Base-by-base conservation (phyloP, 2,888 invertebrate species). In the Eupelmus urozonus region DNA sequence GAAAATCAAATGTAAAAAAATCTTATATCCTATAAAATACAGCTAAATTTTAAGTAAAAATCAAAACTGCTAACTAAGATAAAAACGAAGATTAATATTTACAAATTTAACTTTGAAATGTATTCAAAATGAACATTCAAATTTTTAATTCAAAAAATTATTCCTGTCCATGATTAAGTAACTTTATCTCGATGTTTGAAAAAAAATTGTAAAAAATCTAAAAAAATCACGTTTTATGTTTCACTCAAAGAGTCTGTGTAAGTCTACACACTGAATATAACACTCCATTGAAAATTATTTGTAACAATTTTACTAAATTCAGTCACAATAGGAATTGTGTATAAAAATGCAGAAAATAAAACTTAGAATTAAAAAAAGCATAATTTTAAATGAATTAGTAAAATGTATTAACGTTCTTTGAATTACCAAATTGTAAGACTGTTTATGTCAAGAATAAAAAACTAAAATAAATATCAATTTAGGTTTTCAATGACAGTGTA, bases 1-100 rank as follows among this genome's bases (percentile, higher is more conserved):
- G 62, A 42, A 72, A 53, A 70, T 70, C 57, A 23, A 51, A 40
- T 45, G 16, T 71, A 71, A 75, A 79, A 73, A 65, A 57, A 18
- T n/a, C 70, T 74, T 75, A 78, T 29, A 23, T 7, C n/a, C 34
- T 51, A 78, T 51, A 1, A 57, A 66, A 16, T 55, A 69, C 55
- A 25, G 13, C 27, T 73, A 63, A 49, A 45, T 51, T 49, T 62
- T 60, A 78, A 60, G 23, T 70, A 71, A 59, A 23, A 59, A 75
- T 20, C 40, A 63, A 57, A 62, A 62, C 16, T 53, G 55, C 9
- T 53, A 62, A 27, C n/a, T 73, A 73, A 51, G 13, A n/a, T 69
- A 57, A 62, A 57, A 62, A 49, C n/a, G 25, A 65, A 27, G 23
- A 40, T 74, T 18, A 45, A 42, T 23, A 42, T 51, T 57, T 70